Evolutionary conservation across 2,797 vertebrate genomes (phyloP).

Genomic region (Glossophaga mutica): DNA sequence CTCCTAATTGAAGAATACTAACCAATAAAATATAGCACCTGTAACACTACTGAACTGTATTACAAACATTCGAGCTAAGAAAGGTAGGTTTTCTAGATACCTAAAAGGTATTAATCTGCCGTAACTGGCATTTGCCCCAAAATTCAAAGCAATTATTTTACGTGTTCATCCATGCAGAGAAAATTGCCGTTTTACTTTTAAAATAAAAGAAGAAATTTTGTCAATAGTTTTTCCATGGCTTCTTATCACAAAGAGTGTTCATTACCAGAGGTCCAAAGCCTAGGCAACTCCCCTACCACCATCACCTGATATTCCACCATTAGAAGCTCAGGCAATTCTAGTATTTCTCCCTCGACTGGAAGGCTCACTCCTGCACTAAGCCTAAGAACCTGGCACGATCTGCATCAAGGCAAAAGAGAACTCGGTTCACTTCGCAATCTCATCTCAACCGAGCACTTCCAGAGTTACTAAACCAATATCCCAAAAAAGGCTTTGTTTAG

Average conservation of each 20-base stretch:
- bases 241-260: constrained; percentile 16
- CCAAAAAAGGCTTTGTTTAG: background rate
- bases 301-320: background rate
- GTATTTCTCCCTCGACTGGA: background rate
- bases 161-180: background rate
- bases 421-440: background rate
- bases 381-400: background rate
- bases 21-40: background rate
- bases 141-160: constrained; percentile 5
- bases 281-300: background rate
- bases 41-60: background rate
- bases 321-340: background rate
- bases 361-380: background rate
- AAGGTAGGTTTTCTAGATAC: background rate
- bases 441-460: background rate
- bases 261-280: constrained; percentile 16
- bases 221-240: background rate
- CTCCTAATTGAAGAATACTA: background rate
- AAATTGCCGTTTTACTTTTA: constrained; percentile 33
- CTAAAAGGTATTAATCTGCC: background rate
- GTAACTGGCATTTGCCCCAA: background rate
- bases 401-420: background rate
- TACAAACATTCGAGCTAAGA: background rate
- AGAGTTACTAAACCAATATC: background rate
- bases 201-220: constrained; percentile 35